A percentile compares a stretch with the other conserved stretches of the same genome.
Conservation (phyloP, 2,888 invertebrate genomes). For the Chironomus tentans region DNA sequence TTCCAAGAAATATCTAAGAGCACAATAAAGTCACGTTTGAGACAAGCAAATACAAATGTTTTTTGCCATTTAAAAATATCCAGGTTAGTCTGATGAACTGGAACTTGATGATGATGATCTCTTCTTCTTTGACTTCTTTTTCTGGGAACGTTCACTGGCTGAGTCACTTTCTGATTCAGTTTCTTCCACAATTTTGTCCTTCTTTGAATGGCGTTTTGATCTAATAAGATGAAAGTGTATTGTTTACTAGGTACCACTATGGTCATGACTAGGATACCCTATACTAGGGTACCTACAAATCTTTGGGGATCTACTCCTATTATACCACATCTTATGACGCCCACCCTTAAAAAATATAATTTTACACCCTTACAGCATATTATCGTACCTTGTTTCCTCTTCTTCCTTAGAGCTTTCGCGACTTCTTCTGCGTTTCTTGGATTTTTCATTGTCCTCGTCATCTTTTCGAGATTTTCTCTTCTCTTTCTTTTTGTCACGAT, state of each 20-base stretch:
- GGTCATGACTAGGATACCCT: too few relatives aligned
- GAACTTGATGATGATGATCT: neutral
- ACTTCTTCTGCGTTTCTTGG: slow-evolving; percentile 28
- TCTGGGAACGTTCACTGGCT: slow-evolving; percentile 11
- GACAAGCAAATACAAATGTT: too few relatives aligned
- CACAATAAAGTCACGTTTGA: too few relatives aligned
- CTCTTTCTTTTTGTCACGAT: slow-evolving; percentile 37
- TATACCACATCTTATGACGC: too few relatives aligned
- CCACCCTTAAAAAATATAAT: too few relatives aligned
- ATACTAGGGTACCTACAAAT: too few relatives aligned
- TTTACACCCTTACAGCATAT: too few relatives aligned
- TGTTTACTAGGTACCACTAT: too few relatives aligned
- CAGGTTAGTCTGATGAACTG: neutral
- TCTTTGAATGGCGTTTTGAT: slow-evolving; percentile 10
- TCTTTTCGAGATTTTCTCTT: slow-evolving; percentile 29
- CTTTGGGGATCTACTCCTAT: too few relatives aligned
- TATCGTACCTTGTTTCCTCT: slow-evolving; percentile 29
- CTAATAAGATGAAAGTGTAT: neutral
- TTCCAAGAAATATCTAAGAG: too few relatives aligned
- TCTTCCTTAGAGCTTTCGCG: slow-evolving; percentile 32
- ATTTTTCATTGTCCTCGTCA: slow-evolving; percentile 26
- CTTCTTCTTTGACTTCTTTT: slow-evolving; percentile 16
- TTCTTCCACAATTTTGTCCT: slow-evolving; percentile 8
- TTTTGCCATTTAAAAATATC: too few relatives aligned
- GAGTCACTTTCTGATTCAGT: neutral